Evolutionary conservation across 2,888 invertebrate species (phyloP).

Genomic region (Eustalomyia histrio): DNA sequence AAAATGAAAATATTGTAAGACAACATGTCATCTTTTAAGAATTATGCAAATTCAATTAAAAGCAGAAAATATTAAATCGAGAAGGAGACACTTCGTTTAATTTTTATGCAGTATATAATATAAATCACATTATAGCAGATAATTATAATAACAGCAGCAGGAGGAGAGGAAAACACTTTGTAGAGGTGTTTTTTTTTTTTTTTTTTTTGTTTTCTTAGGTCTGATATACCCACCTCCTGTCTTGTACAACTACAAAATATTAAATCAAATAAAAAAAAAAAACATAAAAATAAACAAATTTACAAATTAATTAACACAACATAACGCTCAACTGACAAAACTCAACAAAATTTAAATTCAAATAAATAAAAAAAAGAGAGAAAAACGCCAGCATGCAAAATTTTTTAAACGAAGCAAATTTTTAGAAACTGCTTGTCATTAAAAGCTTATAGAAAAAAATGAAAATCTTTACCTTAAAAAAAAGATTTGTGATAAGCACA

Average conservation of each 20-base stretch:
- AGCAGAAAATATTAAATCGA: constrained; percentile 16
- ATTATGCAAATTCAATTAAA: constrained; percentile 54
- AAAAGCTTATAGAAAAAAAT: neutral
- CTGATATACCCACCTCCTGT: neutral
- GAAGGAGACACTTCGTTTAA: constrained; percentile 44
- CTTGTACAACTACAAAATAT: neutral
- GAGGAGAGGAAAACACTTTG: neutral
- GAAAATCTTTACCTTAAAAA: constrained; percentile 2
- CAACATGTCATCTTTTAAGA: constrained; percentile 49
- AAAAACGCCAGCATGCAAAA: constrained; percentile 40
- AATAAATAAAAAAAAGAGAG: neutral
- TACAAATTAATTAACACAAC: constrained; percentile 63
- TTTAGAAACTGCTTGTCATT: neutral
- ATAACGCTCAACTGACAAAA: constrained; percentile 58
- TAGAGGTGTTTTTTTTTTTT: neutral
- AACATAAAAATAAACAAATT: constrained; percentile 57
- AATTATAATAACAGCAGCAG: neutral
- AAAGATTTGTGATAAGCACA: constrained; percentile 40
- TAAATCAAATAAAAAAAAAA: constrained; percentile 51
- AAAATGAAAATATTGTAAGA: constrained; percentile 19
- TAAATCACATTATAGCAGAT: constrained; percentile 52
- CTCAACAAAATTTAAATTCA: constrained; percentile 5
- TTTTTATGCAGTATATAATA: constrained; percentile 6
- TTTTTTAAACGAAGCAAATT: constrained; percentile 6
- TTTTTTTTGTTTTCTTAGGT: neutral